Base-by-base conservation (phyloP, 1,140 invertebrate genomes). In the Drosophila malerkotliana region DNA sequence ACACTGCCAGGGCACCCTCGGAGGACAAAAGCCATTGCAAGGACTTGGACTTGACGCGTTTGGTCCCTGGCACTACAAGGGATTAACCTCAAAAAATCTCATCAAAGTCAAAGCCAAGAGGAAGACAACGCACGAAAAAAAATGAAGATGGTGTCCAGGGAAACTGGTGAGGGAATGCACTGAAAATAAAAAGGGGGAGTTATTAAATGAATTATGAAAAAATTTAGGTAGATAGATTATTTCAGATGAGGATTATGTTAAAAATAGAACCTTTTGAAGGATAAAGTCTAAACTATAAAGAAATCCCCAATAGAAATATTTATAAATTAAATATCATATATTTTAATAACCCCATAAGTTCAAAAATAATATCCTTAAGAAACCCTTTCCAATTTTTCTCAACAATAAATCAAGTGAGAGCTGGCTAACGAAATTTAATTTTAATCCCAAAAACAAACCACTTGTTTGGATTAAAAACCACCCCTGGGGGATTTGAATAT, bases 1-100 rank as follows among this genome's bases (percentile, higher is more conserved):
- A 64, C 45, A 57, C 28, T 58, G 41, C 9, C n/a, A 4, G 8
- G 41, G 41, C 52, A 51, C 18, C 14, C 41, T 18, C 32, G 7
- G 34, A 67, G 66, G 72, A 88, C 79, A 88, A 88, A 77, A 88
- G 83, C 68, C 72, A 83, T 72, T 76, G 55, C 77, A 78, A 80
- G 82, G 73, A 81, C 82, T 85, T 87, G 79, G 79, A 73, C 83
- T 88, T 87, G 82, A 82, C 71, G 82, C 83, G 75, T 72, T 81
- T 79, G 79, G 79, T 82, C 51, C 79, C 64, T 83, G 76, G 79
- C 83, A 88, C 83, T 88, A 83, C 83, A 88, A 88, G 79, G 83
- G 83, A 88, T 88, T 88, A 88, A 88, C 83, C 83, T 88, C 83
- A 88, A 88, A 88, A 88, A 88, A 88, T 88, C 83, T 88, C 83